Percentiles rank a stretch among this genome's conserved stretches.
phyloP scores from a whole-genome alignment of 2,888 invertebrate genomes.

The Chydorus sphaericus region DNA sequence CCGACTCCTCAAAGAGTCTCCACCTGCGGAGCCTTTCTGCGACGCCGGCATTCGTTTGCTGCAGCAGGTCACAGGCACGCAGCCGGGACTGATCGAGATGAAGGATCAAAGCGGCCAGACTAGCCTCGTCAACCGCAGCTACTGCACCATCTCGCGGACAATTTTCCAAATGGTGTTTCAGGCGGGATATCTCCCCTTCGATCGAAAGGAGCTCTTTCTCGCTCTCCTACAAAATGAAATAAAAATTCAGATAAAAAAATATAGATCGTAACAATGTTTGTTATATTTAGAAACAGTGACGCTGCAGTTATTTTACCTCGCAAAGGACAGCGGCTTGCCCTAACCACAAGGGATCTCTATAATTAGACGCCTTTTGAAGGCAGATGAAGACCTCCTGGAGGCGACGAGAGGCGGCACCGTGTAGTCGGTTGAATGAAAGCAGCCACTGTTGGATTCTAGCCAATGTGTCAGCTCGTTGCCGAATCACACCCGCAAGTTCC shows the following conservation, averaged over 20 bases:
- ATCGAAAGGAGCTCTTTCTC: neutral
- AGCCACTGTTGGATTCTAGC: conserved; percentile 4
- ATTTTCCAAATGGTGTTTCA: neutral
- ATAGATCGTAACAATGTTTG: too few relatives aligned
- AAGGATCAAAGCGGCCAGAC: neutral
- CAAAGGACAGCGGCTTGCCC: neutral
- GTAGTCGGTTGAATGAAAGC: conserved; percentile 1
- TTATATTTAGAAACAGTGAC: too few relatives aligned
- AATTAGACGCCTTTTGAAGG: conserved; percentile 6
- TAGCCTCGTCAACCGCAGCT: neutral
- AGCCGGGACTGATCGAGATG: conserved; percentile 6
- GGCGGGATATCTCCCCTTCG: neutral
- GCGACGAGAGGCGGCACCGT: neutral
- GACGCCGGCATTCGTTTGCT: neutral
- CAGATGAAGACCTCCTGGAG: conserved; percentile 8
- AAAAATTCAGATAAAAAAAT: too few relatives aligned
- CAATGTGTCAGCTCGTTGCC: neutral
- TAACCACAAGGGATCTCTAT: conserved; percentile 8
- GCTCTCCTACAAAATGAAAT: neutral
- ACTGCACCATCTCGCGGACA: neutral
- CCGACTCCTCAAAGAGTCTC: conserved; percentile 1
- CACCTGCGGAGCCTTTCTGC: neutral
- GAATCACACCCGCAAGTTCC: neutral
- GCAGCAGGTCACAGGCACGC: neutral
- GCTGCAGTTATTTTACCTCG: neutral